Conservation (phyloP, 2,797 vertebrate genomes). For the Falco concolor region DNA sequence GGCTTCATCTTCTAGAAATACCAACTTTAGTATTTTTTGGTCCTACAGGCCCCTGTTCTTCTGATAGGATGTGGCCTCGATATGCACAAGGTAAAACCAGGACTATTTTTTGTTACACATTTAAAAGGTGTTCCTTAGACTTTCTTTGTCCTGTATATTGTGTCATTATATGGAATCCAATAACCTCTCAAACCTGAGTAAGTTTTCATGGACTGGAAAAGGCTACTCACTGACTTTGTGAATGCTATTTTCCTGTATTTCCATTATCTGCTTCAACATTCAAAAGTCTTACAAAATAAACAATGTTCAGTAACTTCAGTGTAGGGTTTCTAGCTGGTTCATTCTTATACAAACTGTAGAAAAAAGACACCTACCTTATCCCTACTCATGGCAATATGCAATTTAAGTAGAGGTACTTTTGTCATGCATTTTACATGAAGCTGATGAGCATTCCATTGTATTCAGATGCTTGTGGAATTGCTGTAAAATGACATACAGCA, state of each 20-base stretch:
- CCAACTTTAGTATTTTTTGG: background rate
- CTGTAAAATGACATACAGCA: slow-evolving; percentile 38
- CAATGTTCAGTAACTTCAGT: background rate
- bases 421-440: slow-evolving; percentile 29
- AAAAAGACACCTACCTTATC: background rate
- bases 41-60: rapidly evolving
- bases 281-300: background rate
- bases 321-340: background rate
- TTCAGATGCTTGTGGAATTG: slow-evolving; percentile 43
- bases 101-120: background rate
- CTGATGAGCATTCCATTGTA: slow-evolving; percentile 9
- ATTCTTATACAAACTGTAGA: background rate
- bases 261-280: background rate
- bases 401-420: background rate
- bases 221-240: background rate
- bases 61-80: background rate
- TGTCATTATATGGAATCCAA: background rate
- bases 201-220: background rate
- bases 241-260: background rate
- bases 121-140: background rate
- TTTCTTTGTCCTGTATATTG: background rate
- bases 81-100: background rate
- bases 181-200: background rate
- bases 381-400: background rate
- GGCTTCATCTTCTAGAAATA: background rate